Conservation (phyloP, 2,113 vertebrate species). For the Tympanuchus pallidicinctus region DNA sequence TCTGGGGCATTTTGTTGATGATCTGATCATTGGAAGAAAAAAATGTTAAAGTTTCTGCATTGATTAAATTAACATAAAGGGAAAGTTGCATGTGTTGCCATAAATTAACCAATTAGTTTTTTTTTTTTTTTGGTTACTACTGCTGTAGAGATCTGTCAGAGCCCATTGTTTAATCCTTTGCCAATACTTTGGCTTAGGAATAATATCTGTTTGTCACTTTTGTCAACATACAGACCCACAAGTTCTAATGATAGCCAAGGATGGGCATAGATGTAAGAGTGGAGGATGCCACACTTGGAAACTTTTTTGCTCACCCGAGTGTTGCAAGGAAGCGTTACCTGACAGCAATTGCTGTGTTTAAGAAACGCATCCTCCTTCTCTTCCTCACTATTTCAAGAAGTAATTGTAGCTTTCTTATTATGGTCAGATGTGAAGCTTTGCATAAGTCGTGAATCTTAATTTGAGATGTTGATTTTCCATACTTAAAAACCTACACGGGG, state of each 20-base stretch:
- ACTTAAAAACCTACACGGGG: too few relatives aligned
- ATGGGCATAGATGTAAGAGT: accelerated
- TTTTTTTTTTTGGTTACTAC: background rate
- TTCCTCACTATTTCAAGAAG: background rate
- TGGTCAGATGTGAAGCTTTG: background rate
- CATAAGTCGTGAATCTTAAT: background rate
- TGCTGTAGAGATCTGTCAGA: background rate
- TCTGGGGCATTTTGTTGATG: background rate
- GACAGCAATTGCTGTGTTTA: background rate
- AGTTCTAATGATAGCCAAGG: background rate
- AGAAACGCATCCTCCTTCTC: background rate
- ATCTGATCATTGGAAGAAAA: background rate
- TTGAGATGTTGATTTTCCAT: accelerated
- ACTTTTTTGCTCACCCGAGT: too few relatives aligned
- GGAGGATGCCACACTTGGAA: background rate
- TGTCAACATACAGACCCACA: background rate
- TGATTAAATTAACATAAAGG: background rate
- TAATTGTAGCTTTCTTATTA: background rate
- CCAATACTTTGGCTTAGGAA: background rate
- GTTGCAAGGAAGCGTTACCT: background rate
- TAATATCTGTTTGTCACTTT: background rate
- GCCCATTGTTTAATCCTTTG: background rate
- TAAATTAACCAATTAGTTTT: background rate
- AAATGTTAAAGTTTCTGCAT: background rate
- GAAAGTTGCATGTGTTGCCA: background rate